phyloP scores from a whole-genome alignment of 2,797 vertebrate species.

The Echeneis naucrates region DNA sequence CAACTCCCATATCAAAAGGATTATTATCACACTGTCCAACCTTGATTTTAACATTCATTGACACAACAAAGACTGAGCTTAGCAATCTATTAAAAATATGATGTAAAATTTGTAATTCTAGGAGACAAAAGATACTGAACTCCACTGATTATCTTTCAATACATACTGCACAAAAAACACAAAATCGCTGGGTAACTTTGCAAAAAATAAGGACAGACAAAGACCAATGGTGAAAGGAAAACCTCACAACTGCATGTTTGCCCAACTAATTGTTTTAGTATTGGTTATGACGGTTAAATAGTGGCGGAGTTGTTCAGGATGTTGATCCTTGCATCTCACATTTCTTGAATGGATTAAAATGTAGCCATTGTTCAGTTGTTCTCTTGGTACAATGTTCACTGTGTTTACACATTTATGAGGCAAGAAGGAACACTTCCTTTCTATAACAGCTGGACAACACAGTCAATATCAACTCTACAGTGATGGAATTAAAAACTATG shows the following conservation, averaged over 20 bases:
- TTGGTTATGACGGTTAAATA: background rate
- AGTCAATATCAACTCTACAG: background rate
- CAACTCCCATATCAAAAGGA: constrained; percentile 2
- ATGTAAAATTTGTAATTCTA: background rate
- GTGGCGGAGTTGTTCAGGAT: background rate
- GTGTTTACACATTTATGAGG: constrained; percentile 43
- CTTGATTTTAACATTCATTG: background rate
- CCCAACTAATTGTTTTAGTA: background rate
- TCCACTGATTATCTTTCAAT: background rate
- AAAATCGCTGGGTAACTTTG: background rate
- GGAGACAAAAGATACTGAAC: background rate
- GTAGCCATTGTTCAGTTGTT: constrained; percentile 29
- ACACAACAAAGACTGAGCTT: background rate
- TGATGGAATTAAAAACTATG: background rate
- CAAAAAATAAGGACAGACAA: background rate
- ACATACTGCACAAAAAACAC: background rate
- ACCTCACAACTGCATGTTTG: background rate
- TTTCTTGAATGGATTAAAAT: constrained; percentile 22
- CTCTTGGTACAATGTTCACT: constrained; percentile 36
- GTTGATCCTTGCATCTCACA: constrained; percentile 21
- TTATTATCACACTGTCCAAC: background rate
- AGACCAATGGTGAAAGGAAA: background rate
- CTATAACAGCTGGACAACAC: constrained; percentile 27
- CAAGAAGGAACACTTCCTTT: constrained; percentile 49
- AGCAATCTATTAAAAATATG: background rate